Conservation (phyloP, 2,797 vertebrate species). For the Brachymystax lenok region DNA sequence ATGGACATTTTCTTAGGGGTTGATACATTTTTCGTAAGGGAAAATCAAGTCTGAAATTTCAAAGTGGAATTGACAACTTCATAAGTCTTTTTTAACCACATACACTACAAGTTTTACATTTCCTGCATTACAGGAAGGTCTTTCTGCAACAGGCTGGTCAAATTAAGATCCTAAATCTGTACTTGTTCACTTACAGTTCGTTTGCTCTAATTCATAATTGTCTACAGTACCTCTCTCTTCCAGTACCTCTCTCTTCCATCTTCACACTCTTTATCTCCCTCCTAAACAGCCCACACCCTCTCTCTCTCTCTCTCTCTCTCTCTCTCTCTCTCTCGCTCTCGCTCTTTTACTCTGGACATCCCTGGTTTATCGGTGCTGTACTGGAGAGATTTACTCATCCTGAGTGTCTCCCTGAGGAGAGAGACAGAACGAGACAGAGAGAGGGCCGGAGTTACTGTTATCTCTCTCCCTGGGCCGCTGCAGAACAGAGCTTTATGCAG, state of each 20-base stretch:
- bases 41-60: too few relatives aligned
- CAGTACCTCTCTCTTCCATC: constrained; percentile 12
- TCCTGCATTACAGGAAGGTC: too few relatives aligned
- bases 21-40: too few relatives aligned
- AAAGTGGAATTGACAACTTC: too few relatives aligned
- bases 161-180: too few relatives aligned
- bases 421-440: not conserved
- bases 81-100: too few relatives aligned
- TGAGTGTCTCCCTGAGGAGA: constrained; percentile 17
- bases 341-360: not conserved
- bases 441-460: not conserved
- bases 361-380: constrained; percentile 16
- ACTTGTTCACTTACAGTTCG: not conserved
- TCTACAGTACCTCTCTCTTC: constrained; percentile 32
- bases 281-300: constrained; percentile 9
- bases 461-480: not conserved
- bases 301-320: not conserved
- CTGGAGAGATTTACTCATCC: constrained; percentile 26
- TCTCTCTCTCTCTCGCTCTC: not conserved
- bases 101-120: too few relatives aligned
- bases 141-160: too few relatives aligned
- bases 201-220: not conserved
- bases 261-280: constrained; percentile 43
- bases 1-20: too few relatives aligned
- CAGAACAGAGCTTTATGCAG: not conserved